phyloP scores from a whole-genome alignment of 2,888 invertebrate species.

The Polyploca ridens region DNA sequence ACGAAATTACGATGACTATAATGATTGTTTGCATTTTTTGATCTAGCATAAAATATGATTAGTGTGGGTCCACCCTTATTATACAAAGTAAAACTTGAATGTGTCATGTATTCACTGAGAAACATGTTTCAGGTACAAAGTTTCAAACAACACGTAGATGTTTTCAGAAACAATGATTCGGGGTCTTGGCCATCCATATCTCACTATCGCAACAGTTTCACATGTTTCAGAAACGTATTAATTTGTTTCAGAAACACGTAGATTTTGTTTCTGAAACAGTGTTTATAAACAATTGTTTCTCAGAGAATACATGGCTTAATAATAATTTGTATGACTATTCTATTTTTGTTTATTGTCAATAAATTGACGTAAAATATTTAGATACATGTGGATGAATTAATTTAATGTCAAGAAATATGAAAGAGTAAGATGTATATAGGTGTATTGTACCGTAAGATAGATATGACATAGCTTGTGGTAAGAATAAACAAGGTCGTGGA shows the following conservation, averaged over 20 bases:
- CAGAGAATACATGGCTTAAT: background rate
- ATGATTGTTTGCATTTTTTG: no score
- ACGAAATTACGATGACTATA: background rate
- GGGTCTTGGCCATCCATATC: no score
- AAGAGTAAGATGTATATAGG: background rate
- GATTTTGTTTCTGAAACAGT: no score
- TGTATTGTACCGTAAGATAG: slow-evolving; percentile 13
- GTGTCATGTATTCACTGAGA: no score
- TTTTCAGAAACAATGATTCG: no score
- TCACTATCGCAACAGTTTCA: no score
- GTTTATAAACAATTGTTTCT: no score
- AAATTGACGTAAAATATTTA: slow-evolving; percentile 24
- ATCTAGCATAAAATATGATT: background rate
- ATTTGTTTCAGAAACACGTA: no score
- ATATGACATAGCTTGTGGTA: slow-evolving; percentile 26
- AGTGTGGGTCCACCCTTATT: background rate
- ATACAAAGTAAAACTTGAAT: no score
- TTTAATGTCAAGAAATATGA: background rate
- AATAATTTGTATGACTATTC: background rate
- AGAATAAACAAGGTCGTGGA: slow-evolving; percentile 31
- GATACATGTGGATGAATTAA: slow-evolving; percentile 14
- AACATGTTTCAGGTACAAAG: no score
- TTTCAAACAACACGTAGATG: no score
- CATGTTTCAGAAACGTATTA: no score
- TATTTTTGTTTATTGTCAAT: slow-evolving; percentile 22